These are phyloP conservation scores for Piliocolobus tephrosceles DNA, from an alignment of 2,113 vertebrate species.

Conservation along the genomic window DNA sequence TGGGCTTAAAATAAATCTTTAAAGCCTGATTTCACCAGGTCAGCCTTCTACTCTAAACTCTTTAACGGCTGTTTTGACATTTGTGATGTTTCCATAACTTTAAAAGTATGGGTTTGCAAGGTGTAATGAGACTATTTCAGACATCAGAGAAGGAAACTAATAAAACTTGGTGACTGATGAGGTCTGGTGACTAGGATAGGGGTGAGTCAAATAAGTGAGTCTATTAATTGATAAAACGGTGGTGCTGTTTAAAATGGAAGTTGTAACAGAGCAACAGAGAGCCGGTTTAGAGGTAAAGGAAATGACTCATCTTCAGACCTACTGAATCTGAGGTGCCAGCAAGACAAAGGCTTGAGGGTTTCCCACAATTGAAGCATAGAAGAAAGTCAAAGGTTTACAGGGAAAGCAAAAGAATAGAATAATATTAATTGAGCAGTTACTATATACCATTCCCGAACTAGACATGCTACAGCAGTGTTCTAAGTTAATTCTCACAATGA, in stretches of 20 bases:
- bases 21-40: neutral
- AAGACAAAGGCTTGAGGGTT: neutral
- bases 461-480: neutral
- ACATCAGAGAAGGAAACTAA: neutral
- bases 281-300: neutral
- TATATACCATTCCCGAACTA: neutral
- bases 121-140: neutral
- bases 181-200: neutral
- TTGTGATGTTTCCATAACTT: slow-evolving; percentile 11
- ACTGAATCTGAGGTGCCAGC: neutral
- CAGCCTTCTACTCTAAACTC: neutral
- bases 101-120: neutral
- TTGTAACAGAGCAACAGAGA: neutral
- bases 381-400: neutral
- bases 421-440: neutral
- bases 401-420: neutral
- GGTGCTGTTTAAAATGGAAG: neutral
- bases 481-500: neutral
- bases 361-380: neutral
- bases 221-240: neutral
- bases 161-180: neutral
- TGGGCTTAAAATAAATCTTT: neutral
- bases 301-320: neutral
- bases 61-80: neutral
- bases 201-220: neutral